Base-by-base conservation (phyloP, 2,888 invertebrate genomes). In the Drosophila nigritarsus region DNA sequence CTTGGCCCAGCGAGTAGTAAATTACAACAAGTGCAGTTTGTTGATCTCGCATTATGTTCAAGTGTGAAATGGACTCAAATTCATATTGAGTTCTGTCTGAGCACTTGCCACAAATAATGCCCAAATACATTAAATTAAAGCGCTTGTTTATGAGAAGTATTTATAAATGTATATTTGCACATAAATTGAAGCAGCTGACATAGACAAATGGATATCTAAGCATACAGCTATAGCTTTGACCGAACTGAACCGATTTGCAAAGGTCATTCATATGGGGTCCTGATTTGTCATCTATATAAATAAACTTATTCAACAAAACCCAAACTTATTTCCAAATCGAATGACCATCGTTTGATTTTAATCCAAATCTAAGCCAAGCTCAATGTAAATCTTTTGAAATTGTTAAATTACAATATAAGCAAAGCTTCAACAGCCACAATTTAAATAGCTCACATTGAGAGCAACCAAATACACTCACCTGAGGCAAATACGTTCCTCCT, bases 401-500 rank as follows among this genome's bases (percentile, higher is more conserved):
- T 68, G 60, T 51, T 50, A 56, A 73, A 66, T 77, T 59, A 73
- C 65, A 42, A 45, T 29, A 60, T 38, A 36, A 73, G 51, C 59
- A 53, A 24, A 56, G 30, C 30, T 53, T 50, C 30, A 50, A 5
- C 51, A 61, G 45, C 18, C 69, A 53, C 61, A 65, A 50, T 32
- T 55, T 20, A 27, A 49, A 49, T 55, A 38, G 40, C 50, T 53
- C 48, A 50, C 65, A 55, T 29, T 36, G 30, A 62, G 34, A 48
- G 45, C 61, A 40, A 29, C 38, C 27, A n/a, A n/a, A 38, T 6
- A 38, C 20, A 89, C 87, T 90, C 76, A 87, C 87, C 87, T 89
- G 68, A 87, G 84, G 80, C 89, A 87, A 64, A 87, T 66, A 54
- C 87, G 80, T 65, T 87, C 87, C 74, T 83, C 90, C 70, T 89